Evolutionary conservation across 2,113 vertebrate genomes (phyloP).

Genomic region (Terrapene triunguis): DNA sequence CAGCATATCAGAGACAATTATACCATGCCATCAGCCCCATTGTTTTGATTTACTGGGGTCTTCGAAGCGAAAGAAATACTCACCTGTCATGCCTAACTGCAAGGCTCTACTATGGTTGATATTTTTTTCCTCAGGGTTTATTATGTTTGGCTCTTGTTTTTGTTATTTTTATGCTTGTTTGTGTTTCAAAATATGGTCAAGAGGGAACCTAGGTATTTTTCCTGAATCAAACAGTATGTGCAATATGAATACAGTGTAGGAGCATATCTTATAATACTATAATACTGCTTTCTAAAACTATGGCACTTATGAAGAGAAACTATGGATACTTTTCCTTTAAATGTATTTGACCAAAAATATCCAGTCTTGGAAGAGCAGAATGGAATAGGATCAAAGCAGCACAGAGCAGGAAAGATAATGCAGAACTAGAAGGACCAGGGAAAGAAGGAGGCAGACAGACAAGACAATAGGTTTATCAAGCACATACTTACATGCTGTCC

Average conservation of each 20-base stretch:
- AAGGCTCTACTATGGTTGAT: constrained; percentile 23
- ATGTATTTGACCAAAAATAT: not conserved
- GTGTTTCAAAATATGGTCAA: constrained; percentile 27
- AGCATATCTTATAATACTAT: not conserved
- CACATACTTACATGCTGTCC: accelerated
- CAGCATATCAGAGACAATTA: constrained; percentile 75
- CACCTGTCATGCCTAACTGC: constrained; percentile 55
- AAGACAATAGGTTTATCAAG: not conserved
- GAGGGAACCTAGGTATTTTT: not conserved
- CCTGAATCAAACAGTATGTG: not conserved
- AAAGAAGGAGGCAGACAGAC: not conserved
- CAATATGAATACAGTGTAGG: not conserved
- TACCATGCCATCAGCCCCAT: constrained; percentile 27
- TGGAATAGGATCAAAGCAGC: not conserved
- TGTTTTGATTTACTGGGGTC: constrained; percentile 73
- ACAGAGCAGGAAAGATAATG: not conserved
- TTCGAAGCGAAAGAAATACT: constrained; percentile 61
- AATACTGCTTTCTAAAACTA: not conserved
- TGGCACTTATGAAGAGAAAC: not conserved
- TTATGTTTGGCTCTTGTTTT: constrained; percentile 53
- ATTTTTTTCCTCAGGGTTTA: constrained; percentile 54
- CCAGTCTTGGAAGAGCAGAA: not conserved
- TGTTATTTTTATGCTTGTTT: constrained; percentile 53
- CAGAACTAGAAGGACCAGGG: accelerated
- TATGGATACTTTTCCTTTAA: not conserved